Base-by-base conservation (phyloP, 2,888 invertebrate genomes). In the Druceiella hillmani region DNA sequence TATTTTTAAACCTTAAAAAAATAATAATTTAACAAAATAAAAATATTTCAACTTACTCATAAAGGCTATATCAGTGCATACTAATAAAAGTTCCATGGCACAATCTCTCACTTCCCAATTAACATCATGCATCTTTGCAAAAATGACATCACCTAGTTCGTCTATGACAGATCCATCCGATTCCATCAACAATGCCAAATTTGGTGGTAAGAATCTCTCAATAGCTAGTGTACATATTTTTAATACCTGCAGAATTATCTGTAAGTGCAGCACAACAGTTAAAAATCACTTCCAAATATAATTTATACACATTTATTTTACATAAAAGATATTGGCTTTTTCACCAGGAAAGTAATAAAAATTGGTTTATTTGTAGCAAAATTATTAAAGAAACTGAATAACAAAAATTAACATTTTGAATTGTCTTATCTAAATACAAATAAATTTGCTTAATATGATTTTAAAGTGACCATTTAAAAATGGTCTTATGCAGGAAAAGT, bases 91-190 rank as follows among this genome's bases (percentile, higher is more conserved):
- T 56, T 84, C 83, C 27, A 85, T 53, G 0, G 81, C 76, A 24
- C 79, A 80, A 50, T 85, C 85, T 26, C 83, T 69, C 3, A 85
- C 76, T 56, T 84, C 83, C 85, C 85, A 84, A 16, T 75, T 69
- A 1, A 65, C 61, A 51, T 82, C 80, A 42, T 79, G 77, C 43
- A 83, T 59, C 49, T 79, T 75, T 48, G 72, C 72, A 17, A 67
- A 70, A 10, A 86, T 65, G 15, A 79, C 71, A 2, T 73, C 70
- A 0, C 78, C 80, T 17, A 83, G 59, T 41, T 74, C 69, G 17
- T 73, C 66, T 53, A 82, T 66, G 1, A 75, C 69, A 2, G 76
- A 75, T 24, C 76, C 76, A 33, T 69, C 61, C 38, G 73, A 71
- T 52, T 83, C 79, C 22, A 81, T 72, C n/a, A 85, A 58, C 24